Conservation (phyloP, 1,140 invertebrate genomes). For the Campoletis sonorensis region DNA sequence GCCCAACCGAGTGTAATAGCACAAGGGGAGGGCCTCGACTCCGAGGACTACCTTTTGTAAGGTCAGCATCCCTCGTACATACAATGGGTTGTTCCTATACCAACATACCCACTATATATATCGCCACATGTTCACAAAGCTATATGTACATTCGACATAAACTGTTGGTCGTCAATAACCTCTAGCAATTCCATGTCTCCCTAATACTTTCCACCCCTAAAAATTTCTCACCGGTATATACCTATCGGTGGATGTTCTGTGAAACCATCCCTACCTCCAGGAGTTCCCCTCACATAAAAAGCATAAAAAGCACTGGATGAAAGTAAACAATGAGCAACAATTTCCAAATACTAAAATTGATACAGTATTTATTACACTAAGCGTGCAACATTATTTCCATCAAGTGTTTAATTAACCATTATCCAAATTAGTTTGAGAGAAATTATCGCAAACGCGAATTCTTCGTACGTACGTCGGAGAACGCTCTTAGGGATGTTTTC, state of each 20-base stretch:
- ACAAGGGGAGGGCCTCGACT: neutral
- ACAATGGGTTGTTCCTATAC: neutral
- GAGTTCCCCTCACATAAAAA: too few species aligned
- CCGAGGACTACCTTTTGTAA: conserved; percentile 1
- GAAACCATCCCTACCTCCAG: conserved; percentile 3
- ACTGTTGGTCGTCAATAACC: conserved; percentile 53
- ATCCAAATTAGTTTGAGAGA: too few species aligned
- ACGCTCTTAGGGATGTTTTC: too few species aligned
- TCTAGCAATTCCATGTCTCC: conserved; percentile 54
- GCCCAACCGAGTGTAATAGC: too few species aligned
- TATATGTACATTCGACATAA: conserved; percentile 27
- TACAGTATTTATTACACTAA: too few species aligned
- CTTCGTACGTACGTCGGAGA: too few species aligned
- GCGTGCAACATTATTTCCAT: too few species aligned
- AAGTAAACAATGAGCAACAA: too few species aligned
- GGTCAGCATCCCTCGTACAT: conserved; percentile 11
- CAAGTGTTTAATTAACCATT: too few species aligned
- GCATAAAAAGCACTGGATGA: too few species aligned
- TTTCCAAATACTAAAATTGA: too few species aligned
- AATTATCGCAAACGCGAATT: too few species aligned
- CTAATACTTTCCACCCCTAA: conserved; percentile 63
- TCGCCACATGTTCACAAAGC: neutral
- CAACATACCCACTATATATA: neutral
- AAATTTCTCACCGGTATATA: conserved; percentile 54
- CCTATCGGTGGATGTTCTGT: neutral